These are phyloP conservation scores for Latrodectus hesperus DNA, from an alignment of 2,888 invertebrate species.

Conservation along the genomic window DNA sequence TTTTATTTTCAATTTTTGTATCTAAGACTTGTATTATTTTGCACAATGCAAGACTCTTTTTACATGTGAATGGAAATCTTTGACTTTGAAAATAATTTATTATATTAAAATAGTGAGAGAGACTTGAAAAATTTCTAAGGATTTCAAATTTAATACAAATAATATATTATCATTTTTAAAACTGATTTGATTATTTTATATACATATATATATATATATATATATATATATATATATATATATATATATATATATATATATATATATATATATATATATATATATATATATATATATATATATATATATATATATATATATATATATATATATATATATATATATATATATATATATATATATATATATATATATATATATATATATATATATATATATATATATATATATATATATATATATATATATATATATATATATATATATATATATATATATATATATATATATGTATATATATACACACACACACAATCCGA, in stretches of 20 bases:
- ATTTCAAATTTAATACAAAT: not conserved
- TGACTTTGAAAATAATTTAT: no score
- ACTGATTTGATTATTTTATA: not conserved
- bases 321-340: slow-evolving; percentile 2
- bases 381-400: not conserved
- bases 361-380: not conserved
- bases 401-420: slow-evolving; percentile 2
- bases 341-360: slow-evolving; percentile 2
- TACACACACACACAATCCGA: no score
- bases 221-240: slow-evolving; percentile 2
- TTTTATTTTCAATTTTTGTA: no score
- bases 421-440: slow-evolving; percentile 2
- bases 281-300: not conserved
- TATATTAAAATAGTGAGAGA: no score
- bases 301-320: not conserved
- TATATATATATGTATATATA: not conserved
- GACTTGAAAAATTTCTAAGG: no score
- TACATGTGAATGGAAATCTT: no score
- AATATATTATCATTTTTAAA: not conserved
- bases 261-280: slow-evolving; percentile 2
- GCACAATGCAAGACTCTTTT: no score
- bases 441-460: slow-evolving; percentile 2
- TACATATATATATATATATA: not conserved
- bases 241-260: slow-evolving; percentile 2
- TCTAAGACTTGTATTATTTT: no score